Evolutionary conservation across 64 coral and sea anemone species (phyloP).

Genomic region (Montipora capricornis): DNA sequence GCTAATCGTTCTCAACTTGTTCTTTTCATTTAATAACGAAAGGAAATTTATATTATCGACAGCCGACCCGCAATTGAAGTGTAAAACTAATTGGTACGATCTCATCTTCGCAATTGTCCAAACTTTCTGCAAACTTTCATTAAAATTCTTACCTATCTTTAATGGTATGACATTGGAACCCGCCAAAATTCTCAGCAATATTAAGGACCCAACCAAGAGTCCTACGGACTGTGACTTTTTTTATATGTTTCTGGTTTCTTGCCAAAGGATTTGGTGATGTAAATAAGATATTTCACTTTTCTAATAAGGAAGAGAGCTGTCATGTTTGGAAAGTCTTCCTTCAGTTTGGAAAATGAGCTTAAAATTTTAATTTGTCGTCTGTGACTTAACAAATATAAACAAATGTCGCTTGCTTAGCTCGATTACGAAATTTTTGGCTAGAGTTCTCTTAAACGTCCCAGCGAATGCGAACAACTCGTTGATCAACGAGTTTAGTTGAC

Average conservation of each 20-base stretch:
- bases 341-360: conserved; percentile 61
- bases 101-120: conserved; percentile 9
- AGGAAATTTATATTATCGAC: conserved; percentile 22
- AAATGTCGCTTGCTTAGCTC: not conserved
- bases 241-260: not conserved
- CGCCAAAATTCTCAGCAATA: not conserved
- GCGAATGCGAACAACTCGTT: not conserved
- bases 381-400: conserved; percentile 37
- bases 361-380: conserved; percentile 49
- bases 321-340: conserved; percentile 43
- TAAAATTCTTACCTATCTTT: conserved; percentile 16
- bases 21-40: conserved; percentile 28
- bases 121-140: conserved; percentile 47
- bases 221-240: too few species aligned
- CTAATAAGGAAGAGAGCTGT: conserved; percentile 49
- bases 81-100: conserved; percentile 30
- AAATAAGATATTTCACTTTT: conserved; percentile 40
- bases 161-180: not conserved
- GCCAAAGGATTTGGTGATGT: not conserved
- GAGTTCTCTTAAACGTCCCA: not conserved
- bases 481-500: not conserved
- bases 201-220: too few species aligned
- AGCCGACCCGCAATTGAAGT: conserved; percentile 28
- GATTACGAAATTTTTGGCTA: not conserved
- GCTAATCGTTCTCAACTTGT: conserved; percentile 50